Percentiles rank a stretch among this genome's conserved stretches.
phyloP scores from a whole-genome alignment of 2,888 invertebrate species.

The Lathronympha strigana region DNA sequence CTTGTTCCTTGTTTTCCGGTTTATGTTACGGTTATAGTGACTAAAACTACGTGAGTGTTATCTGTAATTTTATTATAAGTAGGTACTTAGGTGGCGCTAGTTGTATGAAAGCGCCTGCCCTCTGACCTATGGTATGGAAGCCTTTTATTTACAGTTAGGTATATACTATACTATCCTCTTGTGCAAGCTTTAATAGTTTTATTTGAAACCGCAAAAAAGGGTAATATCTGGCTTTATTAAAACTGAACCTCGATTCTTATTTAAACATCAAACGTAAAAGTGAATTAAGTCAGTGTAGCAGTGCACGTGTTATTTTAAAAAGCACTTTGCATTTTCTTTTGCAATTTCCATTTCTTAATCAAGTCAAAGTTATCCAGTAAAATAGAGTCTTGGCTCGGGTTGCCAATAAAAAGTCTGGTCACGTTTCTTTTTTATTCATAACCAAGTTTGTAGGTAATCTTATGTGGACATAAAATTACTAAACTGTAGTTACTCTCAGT shows the following conservation, averaged over 20 bases:
- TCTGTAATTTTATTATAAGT: too few relatives aligned
- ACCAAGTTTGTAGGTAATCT: not conserved
- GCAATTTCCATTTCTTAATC: conserved; percentile 12
- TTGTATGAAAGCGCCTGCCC: too few relatives aligned
- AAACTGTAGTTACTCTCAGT: not conserved
- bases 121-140: too few relatives aligned
- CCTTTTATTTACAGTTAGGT: too few relatives aligned
- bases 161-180: too few relatives aligned
- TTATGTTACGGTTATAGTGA: too few relatives aligned
- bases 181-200: not conserved
- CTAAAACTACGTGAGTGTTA: too few relatives aligned
- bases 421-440: conserved; percentile 3
- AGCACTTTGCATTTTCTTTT: conserved; percentile 3
- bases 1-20: too few relatives aligned
- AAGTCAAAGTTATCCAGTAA: conserved; percentile 11
- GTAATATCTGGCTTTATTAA: not conserved
- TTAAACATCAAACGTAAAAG: not conserved
- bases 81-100: too few relatives aligned
- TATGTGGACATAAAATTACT: not conserved
- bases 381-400: not conserved
- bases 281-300: not conserved
- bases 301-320: conserved; percentile 20
- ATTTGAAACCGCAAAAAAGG: not conserved
- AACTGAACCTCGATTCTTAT: not conserved
- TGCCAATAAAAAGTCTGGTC: not conserved